Percentiles rank a stretch among this genome's conserved stretches.
These are phyloP conservation scores for Porites lobata DNA, from an alignment of 92 coral and sea anemone genomes.

Conservation along the genomic window DNA sequence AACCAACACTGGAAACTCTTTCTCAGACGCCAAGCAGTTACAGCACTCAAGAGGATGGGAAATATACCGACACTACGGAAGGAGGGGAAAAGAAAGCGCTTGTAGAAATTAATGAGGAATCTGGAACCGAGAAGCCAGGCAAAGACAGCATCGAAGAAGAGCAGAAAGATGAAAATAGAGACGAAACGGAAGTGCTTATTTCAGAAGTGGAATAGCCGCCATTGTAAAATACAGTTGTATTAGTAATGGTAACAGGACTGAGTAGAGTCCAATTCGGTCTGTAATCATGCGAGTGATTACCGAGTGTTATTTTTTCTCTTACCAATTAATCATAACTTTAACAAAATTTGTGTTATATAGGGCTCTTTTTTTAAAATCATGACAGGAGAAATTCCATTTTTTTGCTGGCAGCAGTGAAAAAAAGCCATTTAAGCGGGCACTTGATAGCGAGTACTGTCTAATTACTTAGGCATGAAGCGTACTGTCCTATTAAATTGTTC, in stretches of 20 bases:
- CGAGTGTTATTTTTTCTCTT: too few relatives aligned
- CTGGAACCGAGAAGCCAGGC: not conserved
- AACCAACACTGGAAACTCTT: conserved; percentile 59
- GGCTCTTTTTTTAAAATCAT: too few relatives aligned
- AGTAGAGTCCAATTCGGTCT: too few relatives aligned
- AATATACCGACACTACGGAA: not conserved
- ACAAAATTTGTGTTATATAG: too few relatives aligned
- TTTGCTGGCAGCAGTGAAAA: too few relatives aligned
- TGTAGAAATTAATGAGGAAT: not conserved
- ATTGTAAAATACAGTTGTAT: not conserved
- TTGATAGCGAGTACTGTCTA: too few relatives aligned
- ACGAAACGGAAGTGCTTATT: not conserved
- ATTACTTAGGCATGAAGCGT: too few relatives aligned
- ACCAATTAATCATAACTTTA: too few relatives aligned
- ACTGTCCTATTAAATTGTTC: too few relatives aligned
- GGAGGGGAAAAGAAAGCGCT: conserved; percentile 22
- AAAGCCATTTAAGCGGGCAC: too few relatives aligned
- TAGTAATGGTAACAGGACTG: not conserved
- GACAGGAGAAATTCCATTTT: too few relatives aligned
- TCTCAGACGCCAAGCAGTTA: not conserved
- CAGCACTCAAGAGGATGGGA: not conserved
- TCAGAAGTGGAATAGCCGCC: not conserved
- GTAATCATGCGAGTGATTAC: too few relatives aligned
- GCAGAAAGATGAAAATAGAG: not conserved
- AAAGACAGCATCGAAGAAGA: not conserved